Percentiles rank a stretch among this genome's conserved stretches.
Evolutionary conservation across 1,140 invertebrate species (phyloP).

Genomic region (Anoplolepis gracilipes): DNA sequence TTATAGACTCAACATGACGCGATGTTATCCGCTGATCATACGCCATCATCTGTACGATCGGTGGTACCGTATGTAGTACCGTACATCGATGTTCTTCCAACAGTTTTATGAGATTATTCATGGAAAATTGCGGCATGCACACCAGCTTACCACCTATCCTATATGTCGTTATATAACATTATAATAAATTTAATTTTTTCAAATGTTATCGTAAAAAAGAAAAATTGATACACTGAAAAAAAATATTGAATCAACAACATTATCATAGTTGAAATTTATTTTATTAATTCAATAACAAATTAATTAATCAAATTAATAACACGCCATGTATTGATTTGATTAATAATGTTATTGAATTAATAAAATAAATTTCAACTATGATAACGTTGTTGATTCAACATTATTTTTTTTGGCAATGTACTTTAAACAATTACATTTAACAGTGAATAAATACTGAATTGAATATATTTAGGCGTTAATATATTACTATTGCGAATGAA

Average conservation of each 20-base stretch:
- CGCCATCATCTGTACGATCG: constrained; percentile 90
- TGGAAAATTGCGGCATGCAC: constrained; percentile 90
- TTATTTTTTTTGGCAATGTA: too few relatives aligned
- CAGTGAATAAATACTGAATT: not conserved
- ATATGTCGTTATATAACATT: not conserved
- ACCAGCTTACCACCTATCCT: constrained; percentile 88
- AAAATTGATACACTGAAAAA: not conserved
- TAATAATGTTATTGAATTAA: too few relatives aligned
- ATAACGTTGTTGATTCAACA: too few relatives aligned
- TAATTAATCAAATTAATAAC: too few relatives aligned
- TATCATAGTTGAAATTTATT: too few relatives aligned
- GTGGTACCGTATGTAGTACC: constrained; percentile 88
- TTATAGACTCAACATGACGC: constrained; percentile 86
- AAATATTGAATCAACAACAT: too few relatives aligned
- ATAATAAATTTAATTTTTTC: not conserved
- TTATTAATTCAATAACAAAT: too few relatives aligned
- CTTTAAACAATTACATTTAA: not conserved
- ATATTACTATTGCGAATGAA: not conserved
- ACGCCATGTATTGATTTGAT: too few relatives aligned
- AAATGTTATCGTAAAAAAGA: not conserved
- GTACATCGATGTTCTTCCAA: constrained; percentile 87
- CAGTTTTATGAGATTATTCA: constrained; percentile 86
- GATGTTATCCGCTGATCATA: constrained; percentile 88
- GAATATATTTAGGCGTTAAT: not conserved
- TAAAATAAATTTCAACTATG: too few relatives aligned